phyloP scores from a whole-genome alignment of 1,140 invertebrate genomes.

The Pseudomyrmex sp. region DNA sequence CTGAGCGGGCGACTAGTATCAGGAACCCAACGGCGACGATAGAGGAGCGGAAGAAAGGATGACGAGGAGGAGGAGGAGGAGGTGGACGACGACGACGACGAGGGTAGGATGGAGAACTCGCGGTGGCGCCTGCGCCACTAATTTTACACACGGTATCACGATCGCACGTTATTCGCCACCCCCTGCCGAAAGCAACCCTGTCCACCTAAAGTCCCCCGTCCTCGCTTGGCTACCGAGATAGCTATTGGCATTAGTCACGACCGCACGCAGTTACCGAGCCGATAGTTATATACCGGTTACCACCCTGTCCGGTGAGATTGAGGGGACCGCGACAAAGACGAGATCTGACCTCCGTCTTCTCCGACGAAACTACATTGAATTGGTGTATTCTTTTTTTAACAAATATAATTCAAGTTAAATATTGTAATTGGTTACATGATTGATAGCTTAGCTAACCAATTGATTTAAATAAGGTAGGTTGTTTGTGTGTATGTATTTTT shows the following conservation, averaged over 20 bases:
- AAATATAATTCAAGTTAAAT: background rate
- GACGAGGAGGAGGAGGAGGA: constrained; percentile 59
- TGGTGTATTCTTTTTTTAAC: too few relatives aligned
- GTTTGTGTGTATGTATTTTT: too few relatives aligned
- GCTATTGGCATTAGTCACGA: constrained; percentile 55
- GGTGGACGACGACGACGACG: constrained; percentile 43
- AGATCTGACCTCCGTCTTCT: background rate
- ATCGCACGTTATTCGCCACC: constrained; percentile 64
- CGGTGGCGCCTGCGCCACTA: constrained; percentile 76
- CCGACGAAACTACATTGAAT: background rate
- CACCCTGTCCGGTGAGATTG: background rate
- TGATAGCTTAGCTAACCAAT: constrained; percentile 12
- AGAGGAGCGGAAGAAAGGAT: constrained; percentile 61
- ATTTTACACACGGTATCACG: constrained; percentile 77
- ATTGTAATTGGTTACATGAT: background rate
- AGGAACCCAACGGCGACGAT: constrained; percentile 66
- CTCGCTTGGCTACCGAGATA: constrained; percentile 57
- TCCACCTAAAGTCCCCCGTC: constrained; percentile 29
- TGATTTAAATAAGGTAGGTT: background rate
- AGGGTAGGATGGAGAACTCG: constrained; percentile 32
- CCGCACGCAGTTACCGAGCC: constrained; percentile 28
- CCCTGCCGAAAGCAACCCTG: constrained; percentile 28
- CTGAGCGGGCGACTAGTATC: constrained; percentile 69
- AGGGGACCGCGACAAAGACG: constrained; percentile 15
- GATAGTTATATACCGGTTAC: constrained; percentile 16